Evolutionary conservation across 2,113 vertebrate species (phyloP).

Genomic region (Dasyurus viverrinus): DNA sequence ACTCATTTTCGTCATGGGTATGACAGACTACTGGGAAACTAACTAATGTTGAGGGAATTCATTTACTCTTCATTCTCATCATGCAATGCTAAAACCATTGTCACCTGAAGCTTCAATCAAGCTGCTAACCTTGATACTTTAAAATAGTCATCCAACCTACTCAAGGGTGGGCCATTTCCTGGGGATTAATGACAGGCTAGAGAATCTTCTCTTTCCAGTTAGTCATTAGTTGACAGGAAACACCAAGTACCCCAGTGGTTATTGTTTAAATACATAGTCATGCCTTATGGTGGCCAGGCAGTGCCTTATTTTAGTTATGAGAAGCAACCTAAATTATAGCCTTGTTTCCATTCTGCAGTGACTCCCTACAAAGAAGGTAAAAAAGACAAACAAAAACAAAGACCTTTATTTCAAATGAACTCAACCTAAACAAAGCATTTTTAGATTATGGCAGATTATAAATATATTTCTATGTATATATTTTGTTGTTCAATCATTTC

Average conservation of each 20-base stretch:
- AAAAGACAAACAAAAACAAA: slow-evolving; percentile 58
- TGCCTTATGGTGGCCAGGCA: slow-evolving; percentile 62
- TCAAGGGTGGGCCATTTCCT: slow-evolving; percentile 53
- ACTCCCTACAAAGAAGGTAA: slow-evolving; percentile 55
- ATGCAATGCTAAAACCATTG: neutral
- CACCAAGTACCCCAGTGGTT: slow-evolving; percentile 73
- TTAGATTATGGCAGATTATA: neutral
- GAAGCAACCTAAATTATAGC: slow-evolving; percentile 74
- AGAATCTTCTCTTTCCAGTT: slow-evolving; percentile 60
- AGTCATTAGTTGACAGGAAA: slow-evolving; percentile 66
- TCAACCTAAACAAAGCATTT: slow-evolving; percentile 45
- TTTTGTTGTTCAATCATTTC: neutral
- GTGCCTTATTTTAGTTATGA: slow-evolving; percentile 79
- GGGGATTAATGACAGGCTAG: slow-evolving; percentile 64
- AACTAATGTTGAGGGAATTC: slow-evolving; percentile 24
- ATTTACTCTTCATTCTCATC: slow-evolving; percentile 58
- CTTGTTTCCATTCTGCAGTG: slow-evolving; percentile 21
- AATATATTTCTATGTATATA: neutral
- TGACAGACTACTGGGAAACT: slow-evolving; percentile 15
- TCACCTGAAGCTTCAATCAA: slow-evolving; percentile 7
- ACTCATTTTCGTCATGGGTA: slow-evolving; percentile 11
- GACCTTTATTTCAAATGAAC: slow-evolving; percentile 48
- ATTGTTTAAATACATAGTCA: slow-evolving; percentile 73
- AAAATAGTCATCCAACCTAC: slow-evolving; percentile 49
- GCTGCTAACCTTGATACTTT: slow-evolving; percentile 47